Conservation (phyloP, 2,797 vertebrate genomes). For the Ptychadena robeensis region DNA sequence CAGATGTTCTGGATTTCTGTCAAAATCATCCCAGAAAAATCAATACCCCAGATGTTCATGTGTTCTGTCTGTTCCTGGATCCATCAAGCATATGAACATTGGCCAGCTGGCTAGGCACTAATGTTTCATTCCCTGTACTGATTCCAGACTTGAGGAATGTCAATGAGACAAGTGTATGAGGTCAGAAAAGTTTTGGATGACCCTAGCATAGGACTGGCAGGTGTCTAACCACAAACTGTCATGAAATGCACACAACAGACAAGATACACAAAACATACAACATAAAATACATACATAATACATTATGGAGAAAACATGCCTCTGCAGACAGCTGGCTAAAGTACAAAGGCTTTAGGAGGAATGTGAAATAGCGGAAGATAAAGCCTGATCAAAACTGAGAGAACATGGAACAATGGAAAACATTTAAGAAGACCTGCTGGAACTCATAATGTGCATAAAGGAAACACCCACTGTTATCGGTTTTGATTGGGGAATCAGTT, state of each 20-base stretch:
- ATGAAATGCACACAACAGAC: not conserved
- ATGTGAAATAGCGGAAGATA: not conserved
- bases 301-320: not conserved
- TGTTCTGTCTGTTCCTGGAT: not conserved
- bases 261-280: not conserved
- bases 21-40: slow-evolving; percentile 3
- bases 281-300: not conserved
- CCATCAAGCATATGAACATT: not conserved
- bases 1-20: slow-evolving; percentile 32
- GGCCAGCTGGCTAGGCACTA: slow-evolving; percentile 27
- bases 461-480: no score
- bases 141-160: slow-evolving; percentile 41
- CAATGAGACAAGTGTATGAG: slow-evolving; percentile 32
- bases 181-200: slow-evolving; percentile 17
- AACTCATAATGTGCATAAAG: not conserved
- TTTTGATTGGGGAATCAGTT: no score
- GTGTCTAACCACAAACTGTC: slow-evolving; percentile 30
- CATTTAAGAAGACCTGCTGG: not conserved
- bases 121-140: slow-evolving; percentile 28
- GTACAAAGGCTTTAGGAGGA: not conserved
- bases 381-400: not conserved
- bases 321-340: not conserved
- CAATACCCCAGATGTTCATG: slow-evolving; percentile 29
- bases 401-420: not conserved
- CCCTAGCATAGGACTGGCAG: slow-evolving; percentile 17